Conservation (phyloP, 2,113 vertebrate genomes). For the Pollimyrus isidori region DNA sequence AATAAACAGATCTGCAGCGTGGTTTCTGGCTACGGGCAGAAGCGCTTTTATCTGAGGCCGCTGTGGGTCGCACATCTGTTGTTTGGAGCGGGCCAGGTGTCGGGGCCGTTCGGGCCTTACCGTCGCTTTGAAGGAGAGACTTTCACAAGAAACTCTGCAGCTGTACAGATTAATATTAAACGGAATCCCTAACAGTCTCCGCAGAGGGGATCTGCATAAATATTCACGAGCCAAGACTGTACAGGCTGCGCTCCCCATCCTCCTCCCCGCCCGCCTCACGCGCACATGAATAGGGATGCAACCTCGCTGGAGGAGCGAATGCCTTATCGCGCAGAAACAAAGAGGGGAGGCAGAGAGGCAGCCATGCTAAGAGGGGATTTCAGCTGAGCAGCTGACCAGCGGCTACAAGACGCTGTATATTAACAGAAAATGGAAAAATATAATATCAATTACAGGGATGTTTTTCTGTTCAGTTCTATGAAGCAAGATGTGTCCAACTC, state of each 20-base stretch:
- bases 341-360: neutral
- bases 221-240: conserved; percentile 42
- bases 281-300: conserved; percentile 43
- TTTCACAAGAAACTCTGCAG: conserved; percentile 31
- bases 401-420: neutral
- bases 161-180: conserved; percentile 48
- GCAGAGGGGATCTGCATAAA: conserved; percentile 41
- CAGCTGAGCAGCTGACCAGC: neutral
- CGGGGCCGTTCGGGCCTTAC: conserved; percentile 18
- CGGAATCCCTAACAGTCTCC: conserved; percentile 38
- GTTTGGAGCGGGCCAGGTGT: conserved; percentile 30
- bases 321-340: conserved; percentile 8
- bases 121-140: conserved; percentile 20
- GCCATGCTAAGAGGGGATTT: neutral
- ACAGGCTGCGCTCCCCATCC: conserved; percentile 34
- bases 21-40: neutral
- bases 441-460: neutral
- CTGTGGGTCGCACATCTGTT: conserved; percentile 7
- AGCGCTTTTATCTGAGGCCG: conserved; percentile 24
- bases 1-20: conserved; percentile 14
- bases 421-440: neutral
- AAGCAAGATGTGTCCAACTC: neutral
- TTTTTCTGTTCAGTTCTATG: neutral
- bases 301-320: conserved; percentile 34
- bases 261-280: conserved; percentile 20